Evolutionary conservation across 2,797 vertebrate genomes (phyloP), one percentile per base, ranked within the genome.

Genomic region (Orestias chungarensis): DNA sequence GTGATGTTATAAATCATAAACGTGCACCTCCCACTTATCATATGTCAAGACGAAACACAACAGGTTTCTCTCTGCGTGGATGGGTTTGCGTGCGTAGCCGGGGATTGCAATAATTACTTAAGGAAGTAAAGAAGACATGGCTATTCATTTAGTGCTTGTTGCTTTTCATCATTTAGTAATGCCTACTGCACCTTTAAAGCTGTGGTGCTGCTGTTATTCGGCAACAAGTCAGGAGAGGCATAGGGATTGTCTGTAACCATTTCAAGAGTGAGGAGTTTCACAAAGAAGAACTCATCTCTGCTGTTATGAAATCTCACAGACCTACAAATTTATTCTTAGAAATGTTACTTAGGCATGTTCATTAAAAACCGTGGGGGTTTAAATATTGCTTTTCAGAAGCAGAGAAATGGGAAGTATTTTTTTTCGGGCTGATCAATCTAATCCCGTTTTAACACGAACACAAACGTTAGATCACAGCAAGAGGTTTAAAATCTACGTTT

Each of bases 111-210:
- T 85, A 80, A 83, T 86, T 73, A 82, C 64, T 82, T 78, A 68
- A 10, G 46, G 77, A 86, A 70, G 50, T 80, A 4, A 83, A 72
- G 42, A 83, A 72, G 42, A 65, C 7, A 69, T 68, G 62, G 47
- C 62, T 72, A 44, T 78, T 82, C 69, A 71, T 86, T 83, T 78
- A 78, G 80, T 81, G 70, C 77, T 80, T 89, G 81, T 62, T 80
- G 64, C 49, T 70, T 73, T 74, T 76, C 64, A 55, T 81, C 62
- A 49, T 74, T 67, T 75, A 64, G 55, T 40, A 73, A 81, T 66
- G 73, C 38, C 74, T 71, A 73, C 81, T 78, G 67, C 73, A 71
- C 81, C 78, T 85, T 81, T 82, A 33, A 18, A 80, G 64, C 67
- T 42, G 4, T 76, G 84, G 73, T 4, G 54, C 11, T 69, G 27